Evolutionary conservation across 2,888 invertebrate species (phyloP), one percentile per base, ranked within the genome.

Genomic region (Lomographa bimaculata): DNA sequence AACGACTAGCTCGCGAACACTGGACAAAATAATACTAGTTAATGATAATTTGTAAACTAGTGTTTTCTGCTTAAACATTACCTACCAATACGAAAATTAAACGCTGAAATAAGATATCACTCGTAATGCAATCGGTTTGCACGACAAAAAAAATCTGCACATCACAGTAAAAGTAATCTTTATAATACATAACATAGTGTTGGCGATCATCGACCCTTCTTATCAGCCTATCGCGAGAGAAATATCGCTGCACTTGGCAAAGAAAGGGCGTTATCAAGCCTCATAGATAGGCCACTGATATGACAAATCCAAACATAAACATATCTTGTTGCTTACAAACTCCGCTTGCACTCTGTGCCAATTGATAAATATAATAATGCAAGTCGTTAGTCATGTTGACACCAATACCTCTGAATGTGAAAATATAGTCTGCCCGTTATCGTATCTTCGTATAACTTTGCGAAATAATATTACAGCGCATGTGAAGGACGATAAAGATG

Each of bases 191-290:
- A 47, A 36, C 46, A 36, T 23, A 25, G 47, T 47, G 16, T 19
- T 33, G 50, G 39, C 50, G 71, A 64, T 66, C 75, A 61, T 61
- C 61, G 73, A 74, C 73, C 74, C 51, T 35, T 41, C 33, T 57
- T 72, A 71, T 67, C 71, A 30, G 46, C 4, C 12, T 70, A 73
- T 76, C 67, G 48, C 25, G 41, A 51, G 46, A 52, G 56, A 60
- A 57, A 60, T 49, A 57, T 49, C 54, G 45, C 46, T 68, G 73
- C 69, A 61, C 76, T 74, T 75, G 76, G 68, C 70, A 72, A 67
- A 75, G 71, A 70, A 65, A 68, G 29, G 30, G 16, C 14, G 25
- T 57, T 60, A 60, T 57, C 58, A 28, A 20, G 14, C 17, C 36
- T 2, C 1, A 40, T 14, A 46, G 42, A 42, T 43, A 50, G 44